These are phyloP conservation scores for Colistium nudipinnis DNA, from an alignment of 2,113 vertebrate genomes.

Conservation along the genomic window DNA sequence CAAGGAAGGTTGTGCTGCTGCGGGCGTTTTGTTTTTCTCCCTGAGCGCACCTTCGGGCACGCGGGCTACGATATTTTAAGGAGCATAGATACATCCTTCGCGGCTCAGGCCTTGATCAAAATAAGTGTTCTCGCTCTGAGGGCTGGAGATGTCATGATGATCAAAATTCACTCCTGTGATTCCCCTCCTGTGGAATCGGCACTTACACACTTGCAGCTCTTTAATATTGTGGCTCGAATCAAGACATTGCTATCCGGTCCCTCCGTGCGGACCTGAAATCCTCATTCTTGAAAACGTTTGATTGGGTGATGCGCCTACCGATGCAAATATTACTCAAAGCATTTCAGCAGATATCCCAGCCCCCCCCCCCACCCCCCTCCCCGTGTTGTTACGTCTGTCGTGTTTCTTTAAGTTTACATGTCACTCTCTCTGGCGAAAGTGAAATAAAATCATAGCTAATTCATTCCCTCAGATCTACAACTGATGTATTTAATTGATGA, in stretches of 20 bases:
- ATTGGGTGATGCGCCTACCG: slow-evolving; percentile 39
- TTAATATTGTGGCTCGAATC: slow-evolving; percentile 14
- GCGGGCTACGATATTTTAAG: slow-evolving; percentile 7
- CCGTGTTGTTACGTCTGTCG: slow-evolving; percentile 34
- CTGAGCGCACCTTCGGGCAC: slow-evolving; percentile 10
- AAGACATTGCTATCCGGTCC: slow-evolving; percentile 5
- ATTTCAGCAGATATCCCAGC: slow-evolving; percentile 23
- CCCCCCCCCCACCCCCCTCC: background rate
- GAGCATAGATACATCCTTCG: slow-evolving; percentile 54
- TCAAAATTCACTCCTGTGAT: slow-evolving; percentile 19
- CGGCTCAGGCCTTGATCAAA: slow-evolving; percentile 17
- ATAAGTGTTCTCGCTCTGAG: slow-evolving; percentile 8
- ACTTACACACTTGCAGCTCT: slow-evolving; percentile 16
- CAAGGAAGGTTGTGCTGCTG: background rate
- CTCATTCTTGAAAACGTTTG: slow-evolving; percentile 2
- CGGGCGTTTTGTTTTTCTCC: background rate
- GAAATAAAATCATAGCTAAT: slow-evolving; percentile 76
- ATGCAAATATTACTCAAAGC: slow-evolving; percentile 38
- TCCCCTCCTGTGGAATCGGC: background rate
- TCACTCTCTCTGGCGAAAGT: slow-evolving; percentile 67
- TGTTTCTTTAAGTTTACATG: slow-evolving; percentile 81
- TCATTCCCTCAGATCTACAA: slow-evolving; percentile 81
- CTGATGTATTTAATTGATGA: slow-evolving; percentile 82
- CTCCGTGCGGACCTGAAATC: slow-evolving; percentile 21
- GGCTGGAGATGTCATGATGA: slow-evolving; percentile 15